These are phyloP conservation scores for Blastobasis adustella DNA, from an alignment of 2,888 invertebrate species.

Conservation along the genomic window DNA sequence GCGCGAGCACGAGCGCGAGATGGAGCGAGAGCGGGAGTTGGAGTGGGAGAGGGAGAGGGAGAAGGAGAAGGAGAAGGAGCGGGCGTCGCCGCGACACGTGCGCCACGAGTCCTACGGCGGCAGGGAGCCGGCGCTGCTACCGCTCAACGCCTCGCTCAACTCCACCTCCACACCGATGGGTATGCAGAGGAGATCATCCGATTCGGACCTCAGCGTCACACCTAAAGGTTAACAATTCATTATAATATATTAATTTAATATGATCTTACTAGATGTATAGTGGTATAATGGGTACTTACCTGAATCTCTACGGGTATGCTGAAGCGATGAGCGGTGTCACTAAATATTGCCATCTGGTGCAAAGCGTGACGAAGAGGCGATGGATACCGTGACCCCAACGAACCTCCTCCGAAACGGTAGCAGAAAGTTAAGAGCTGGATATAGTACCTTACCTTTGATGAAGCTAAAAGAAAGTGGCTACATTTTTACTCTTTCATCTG, in stretches of 20 bases:
- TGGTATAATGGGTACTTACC: too few relatives aligned
- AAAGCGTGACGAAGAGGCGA: too few relatives aligned
- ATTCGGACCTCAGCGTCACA: conserved; percentile 94
- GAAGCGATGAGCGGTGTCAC: too few relatives aligned
- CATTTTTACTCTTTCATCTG: too few relatives aligned
- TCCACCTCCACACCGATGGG: conserved; percentile 66
- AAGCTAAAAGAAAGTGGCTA: too few relatives aligned
- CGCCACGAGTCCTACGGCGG: conserved; percentile 74
- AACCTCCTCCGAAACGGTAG: too few relatives aligned
- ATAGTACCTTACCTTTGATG: too few relatives aligned
- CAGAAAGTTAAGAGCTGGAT: too few relatives aligned
- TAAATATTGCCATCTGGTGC: too few relatives aligned
- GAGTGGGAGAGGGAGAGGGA: background rate
- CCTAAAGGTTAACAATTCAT: conserved; percentile 83
- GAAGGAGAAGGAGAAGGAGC: conserved; percentile 33
- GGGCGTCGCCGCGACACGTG: conserved; percentile 64
- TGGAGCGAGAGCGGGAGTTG: conserved; percentile 34
- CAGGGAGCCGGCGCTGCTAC: conserved; percentile 44
- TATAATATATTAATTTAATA: background rate
- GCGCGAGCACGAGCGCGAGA: conserved; percentile 44
- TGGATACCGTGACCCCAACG: too few relatives aligned
- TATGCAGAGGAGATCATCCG: conserved; percentile 89
- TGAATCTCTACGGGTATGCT: too few relatives aligned
- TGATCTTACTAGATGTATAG: background rate
- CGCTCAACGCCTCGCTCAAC: conserved; percentile 51